Base-by-base conservation (phyloP, 2,113 vertebrate species). In the Tringa solitaria region DNA sequence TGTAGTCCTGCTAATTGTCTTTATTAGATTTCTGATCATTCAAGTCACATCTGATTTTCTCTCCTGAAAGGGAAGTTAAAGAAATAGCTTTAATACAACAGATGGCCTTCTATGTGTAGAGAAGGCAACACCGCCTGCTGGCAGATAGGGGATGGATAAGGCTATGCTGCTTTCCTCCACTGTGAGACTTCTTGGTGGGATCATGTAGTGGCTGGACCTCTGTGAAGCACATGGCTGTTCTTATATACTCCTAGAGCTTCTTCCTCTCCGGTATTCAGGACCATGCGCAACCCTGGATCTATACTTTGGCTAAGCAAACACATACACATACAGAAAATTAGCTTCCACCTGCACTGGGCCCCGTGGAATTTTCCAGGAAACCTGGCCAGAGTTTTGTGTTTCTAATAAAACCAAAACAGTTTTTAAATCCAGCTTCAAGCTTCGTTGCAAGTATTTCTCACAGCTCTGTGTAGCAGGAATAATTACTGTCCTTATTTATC, bases 401-500 rank as follows among this genome's bases (percentile, higher is more conserved):
- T 96, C 81, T 91, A 95, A 91, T 51, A 90, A 96, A 97, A 96
- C 46, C 81, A 95, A 75, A 90, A 63, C 19, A 82, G 77, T 83
- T 89, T 95, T 95, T 32, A 96, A 95, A 95, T 77, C 89, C 84
- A 89, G 74, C 80, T 95, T 89, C 87, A 63, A 95, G 87, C 84
- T 94, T 93, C 33, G 1, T 65, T 85, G 84, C 77, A 91, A 93
- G 76, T 93, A 87, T 83, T 92, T 95, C 81, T 95, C 89, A 63
- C 81, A 95, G 67, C 27, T 77, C 33, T 94, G 67, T 69, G 60
- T n/a, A 93, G 70, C 84, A 94, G 87, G 74, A 93, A 95, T 96
- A 95, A 97, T 96, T 94, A 87, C 86, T 95, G 61, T 82, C 81
- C 94, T 89, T 96, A 95, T 96, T 97, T 96, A 93, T 96, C 48